These are phyloP conservation scores for Caenorhabditis afra DNA, from an alignment of 2,888 invertebrate genomes.

Conservation along the genomic window DNA sequence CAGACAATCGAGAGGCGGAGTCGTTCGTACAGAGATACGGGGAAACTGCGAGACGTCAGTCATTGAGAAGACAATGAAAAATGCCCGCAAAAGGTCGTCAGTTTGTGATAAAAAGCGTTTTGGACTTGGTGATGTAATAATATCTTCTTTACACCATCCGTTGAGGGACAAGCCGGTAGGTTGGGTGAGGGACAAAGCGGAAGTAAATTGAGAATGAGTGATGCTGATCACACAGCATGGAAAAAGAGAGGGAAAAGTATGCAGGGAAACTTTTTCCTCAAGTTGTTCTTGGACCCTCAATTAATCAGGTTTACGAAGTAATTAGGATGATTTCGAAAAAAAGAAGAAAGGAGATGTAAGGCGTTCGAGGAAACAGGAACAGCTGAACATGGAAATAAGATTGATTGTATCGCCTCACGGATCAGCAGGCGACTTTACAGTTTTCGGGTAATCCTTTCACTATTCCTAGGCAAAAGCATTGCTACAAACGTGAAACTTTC, in stretches of 20 bases:
- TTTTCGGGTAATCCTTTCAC: constrained; percentile 45
- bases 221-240: constrained; percentile 37
- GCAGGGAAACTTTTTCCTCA: constrained; percentile 3
- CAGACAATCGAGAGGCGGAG: constrained; percentile 43
- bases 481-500: constrained; percentile 51
- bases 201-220: constrained; percentile 45
- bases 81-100: constrained; percentile 56
- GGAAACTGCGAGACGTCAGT: constrained; percentile 43
- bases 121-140: constrained; percentile 56
- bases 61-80: constrained; percentile 53
- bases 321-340: constrained; percentile 43
- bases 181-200: constrained; percentile 45
- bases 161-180: constrained; percentile 46
- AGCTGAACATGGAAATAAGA: constrained; percentile 38
- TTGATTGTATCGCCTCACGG: constrained; percentile 45
- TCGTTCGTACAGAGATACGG: constrained; percentile 46
- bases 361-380: constrained; percentile 38
- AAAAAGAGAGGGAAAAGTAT: constrained; percentile 3
- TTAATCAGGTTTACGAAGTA: constrained; percentile 45
- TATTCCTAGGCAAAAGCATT: constrained; percentile 30
- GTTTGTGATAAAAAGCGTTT: constrained; percentile 53
- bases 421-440: constrained; percentile 45
- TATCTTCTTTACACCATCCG: constrained; percentile 33
- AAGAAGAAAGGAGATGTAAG: constrained; percentile 22
- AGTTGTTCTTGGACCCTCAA: constrained; percentile 34